Evolutionary conservation across 1,140 invertebrate genomes (phyloP), one percentile per base, ranked within the genome.

Genomic region (Neodiprion pinetum): DNA sequence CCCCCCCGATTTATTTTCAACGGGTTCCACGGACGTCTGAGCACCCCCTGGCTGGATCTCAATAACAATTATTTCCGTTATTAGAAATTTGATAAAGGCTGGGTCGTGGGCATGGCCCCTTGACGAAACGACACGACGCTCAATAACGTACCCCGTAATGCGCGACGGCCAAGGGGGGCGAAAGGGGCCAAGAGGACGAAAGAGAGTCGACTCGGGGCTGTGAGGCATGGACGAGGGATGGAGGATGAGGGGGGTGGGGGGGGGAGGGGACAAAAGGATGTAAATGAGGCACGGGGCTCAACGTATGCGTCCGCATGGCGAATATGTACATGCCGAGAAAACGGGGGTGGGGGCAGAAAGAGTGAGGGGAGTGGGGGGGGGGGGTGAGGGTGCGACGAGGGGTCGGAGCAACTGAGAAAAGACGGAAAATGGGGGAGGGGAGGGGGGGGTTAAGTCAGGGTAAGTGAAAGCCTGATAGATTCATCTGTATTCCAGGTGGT

Each of bases 1-100:
- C 14, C 8, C 21, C 61, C 40, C 67, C 40, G 11, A 69, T 11
- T 7, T 47, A 69, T 69, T 69, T 69, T 21, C 67, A 14, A 69
- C 12, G 21, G 12, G 21, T 9, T 47, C 14, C 7, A 69, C 21
- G 10, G 17, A 5, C 8, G 40, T 23, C 67, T 21, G 40, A 69
- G 40, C 14, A 69, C 7, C 67, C 67, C n/a, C 67, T 40, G 76
- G 65, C 76, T 79, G 76, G 78, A 80, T 83, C 82, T 83, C 82
- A 79, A 84, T 84, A 80, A 85, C 83, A 84, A 85, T 85, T 85
- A 85, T 85, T 85, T 81, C 80, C 83, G 80, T 85, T 84, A 84
- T 83, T 82, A 83, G 80, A 81, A 84, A 85, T 85, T 85, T 85
- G 84, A 84, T 85, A 82, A 84, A 84, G 80, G 28, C 28, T 40